Percentiles rank a stretch among this genome's conserved stretches.
Conservation (phyloP, 2,888 invertebrate species). For the Cylloceria caligata region DNA sequence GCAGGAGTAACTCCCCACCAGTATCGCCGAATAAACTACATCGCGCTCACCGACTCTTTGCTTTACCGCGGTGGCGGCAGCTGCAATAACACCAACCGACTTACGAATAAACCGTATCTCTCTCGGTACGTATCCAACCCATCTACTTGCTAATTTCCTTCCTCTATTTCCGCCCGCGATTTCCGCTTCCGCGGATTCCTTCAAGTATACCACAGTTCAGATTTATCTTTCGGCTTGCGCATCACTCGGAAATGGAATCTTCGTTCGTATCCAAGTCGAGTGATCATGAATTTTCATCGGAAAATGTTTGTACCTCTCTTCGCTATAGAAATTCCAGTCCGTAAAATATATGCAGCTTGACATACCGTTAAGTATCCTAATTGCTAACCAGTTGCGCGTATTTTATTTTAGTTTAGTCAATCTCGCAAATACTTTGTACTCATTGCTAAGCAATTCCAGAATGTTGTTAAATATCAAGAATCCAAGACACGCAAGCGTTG, state of each 20-base stretch:
- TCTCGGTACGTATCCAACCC: background rate
- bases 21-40: conserved; percentile 77
- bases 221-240: conserved; percentile 36
- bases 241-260: conserved; percentile 41
- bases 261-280: background rate
- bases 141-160: conserved; percentile 16
- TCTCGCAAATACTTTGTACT: too few relatives aligned
- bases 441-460: too few relatives aligned
- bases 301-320: background rate
- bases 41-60: conserved; percentile 73
- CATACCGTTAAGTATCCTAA: too few relatives aligned
- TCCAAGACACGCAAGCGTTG: too few relatives aligned
- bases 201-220: conserved; percentile 18
- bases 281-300: conserved; percentile 28
- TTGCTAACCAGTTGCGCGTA: too few relatives aligned
- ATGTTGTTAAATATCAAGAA: too few relatives aligned
- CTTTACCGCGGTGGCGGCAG: conserved; percentile 60
- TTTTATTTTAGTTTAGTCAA: too few relatives aligned
- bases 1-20: conserved; percentile 62
- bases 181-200: conserved; percentile 65
- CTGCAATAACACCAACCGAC: conserved; percentile 27
- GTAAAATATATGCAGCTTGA: too few relatives aligned
- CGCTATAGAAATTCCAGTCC: background rate
- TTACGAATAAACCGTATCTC: conserved; percentile 43
- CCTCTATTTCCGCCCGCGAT: conserved; percentile 34